phyloP scores from a whole-genome alignment of 30 jellyfish, hydroid and myxozoan genomes.

The Aurelia sp. region DNA sequence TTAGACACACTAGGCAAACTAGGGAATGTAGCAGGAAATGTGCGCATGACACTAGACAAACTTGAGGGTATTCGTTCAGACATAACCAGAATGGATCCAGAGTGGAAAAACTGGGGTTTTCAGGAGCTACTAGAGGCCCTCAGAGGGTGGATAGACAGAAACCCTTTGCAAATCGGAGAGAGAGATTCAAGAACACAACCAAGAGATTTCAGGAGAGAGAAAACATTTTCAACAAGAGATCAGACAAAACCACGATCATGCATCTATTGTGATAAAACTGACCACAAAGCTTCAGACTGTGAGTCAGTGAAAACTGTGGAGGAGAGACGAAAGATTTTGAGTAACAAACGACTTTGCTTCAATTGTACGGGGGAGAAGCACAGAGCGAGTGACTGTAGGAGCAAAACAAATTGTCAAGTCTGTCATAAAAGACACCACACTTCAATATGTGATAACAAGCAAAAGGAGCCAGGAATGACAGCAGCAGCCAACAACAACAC shows the following conservation, averaged over 20 bases:
- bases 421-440: constrained; percentile 80
- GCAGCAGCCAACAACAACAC: constrained; percentile 29
- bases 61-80: constrained; percentile 61
- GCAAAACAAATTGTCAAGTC: constrained; percentile 45
- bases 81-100: constrained; percentile 47
- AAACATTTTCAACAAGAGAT: constrained; percentile 30
- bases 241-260: constrained; percentile 25
- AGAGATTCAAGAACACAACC: constrained; percentile 38
- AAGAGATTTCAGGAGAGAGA: constrained; percentile 51
- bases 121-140: constrained; percentile 61
- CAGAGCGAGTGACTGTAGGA: constrained; percentile 63
- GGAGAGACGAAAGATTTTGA: constrained; percentile 36
- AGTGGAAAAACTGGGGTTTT: constrained; percentile 72
- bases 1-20: not conserved
- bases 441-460: constrained; percentile 64
- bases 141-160: constrained; percentile 59
- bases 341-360: constrained; percentile 53
- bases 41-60: constrained; percentile 68
- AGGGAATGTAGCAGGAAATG: not conserved
- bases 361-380: constrained; percentile 70
- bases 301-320: constrained; percentile 25
- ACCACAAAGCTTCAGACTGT: constrained; percentile 67
- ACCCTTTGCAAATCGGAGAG: constrained; percentile 44
- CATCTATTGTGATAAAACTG: constrained; percentile 49
- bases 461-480: constrained; percentile 28